Percentiles rank a stretch among this genome's conserved stretches.
Conservation (phyloP, 2,113 vertebrate genomes). For the Lathamus discolor region DNA sequence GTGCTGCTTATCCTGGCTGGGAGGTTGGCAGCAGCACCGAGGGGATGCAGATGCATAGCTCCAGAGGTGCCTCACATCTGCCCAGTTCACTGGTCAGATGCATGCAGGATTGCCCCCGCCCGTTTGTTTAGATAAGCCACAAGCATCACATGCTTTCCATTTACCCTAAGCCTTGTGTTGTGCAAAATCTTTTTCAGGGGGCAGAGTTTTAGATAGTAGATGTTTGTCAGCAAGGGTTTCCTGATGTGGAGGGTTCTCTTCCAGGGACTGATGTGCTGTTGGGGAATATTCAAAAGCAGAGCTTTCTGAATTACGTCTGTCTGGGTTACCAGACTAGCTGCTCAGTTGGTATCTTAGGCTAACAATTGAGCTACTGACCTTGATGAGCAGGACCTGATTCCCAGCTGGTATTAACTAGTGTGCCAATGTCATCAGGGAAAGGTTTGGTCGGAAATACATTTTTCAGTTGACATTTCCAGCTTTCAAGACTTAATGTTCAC, state of each 20-base stretch:
- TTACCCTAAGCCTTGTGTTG: background rate
- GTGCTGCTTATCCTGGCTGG: accelerated
- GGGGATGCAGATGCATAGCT: background rate
- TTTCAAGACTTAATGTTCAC: background rate
- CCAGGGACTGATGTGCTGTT: no score
- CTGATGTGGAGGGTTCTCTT: background rate
- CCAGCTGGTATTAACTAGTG: background rate
- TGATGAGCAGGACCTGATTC: accelerated
- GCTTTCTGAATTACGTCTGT: background rate
- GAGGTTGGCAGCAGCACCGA: accelerated
- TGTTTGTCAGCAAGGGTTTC: background rate
- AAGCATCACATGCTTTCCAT: accelerated
- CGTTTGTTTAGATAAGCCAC: accelerated
- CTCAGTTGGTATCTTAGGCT: background rate
- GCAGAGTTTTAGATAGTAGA: background rate
- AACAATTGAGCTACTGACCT: accelerated
- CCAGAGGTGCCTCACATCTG: background rate
- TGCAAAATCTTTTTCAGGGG: background rate
- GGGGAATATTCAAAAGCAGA: background rate
- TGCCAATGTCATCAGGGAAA: background rate
- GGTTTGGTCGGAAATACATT: background rate
- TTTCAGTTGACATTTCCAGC: background rate
- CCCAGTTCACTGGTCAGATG: background rate
- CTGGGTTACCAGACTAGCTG: background rate
- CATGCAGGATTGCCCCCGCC: accelerated